These are phyloP conservation scores for Sebastiscus albofasciatus DNA, from an alignment of 2,797 vertebrate genomes.

Conservation along the genomic window DNA sequence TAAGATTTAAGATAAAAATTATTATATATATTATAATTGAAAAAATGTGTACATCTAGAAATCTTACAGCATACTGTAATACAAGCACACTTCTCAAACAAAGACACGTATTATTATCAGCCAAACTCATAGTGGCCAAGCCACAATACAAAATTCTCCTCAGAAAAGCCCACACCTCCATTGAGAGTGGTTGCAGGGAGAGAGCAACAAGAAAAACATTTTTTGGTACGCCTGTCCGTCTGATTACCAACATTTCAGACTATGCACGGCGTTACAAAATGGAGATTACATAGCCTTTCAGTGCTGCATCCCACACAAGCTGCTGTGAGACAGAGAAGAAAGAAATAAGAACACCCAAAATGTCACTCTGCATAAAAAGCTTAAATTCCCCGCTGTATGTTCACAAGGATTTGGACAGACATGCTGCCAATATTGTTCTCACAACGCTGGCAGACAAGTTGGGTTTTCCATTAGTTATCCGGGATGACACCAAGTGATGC, in stretches of 20 bases:
- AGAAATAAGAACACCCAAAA: conserved; percentile 31
- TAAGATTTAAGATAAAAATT: neutral
- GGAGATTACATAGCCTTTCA: conserved; percentile 38
- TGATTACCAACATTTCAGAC: conserved; percentile 37
- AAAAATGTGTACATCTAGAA: neutral
- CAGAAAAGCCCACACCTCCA: neutral
- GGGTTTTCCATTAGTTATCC: conserved; percentile 45
- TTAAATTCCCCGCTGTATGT: conserved; percentile 24
- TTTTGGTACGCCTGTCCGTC: conserved; percentile 11
- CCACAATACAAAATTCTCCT: neutral
- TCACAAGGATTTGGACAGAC: conserved; percentile 34
- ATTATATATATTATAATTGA: neutral
- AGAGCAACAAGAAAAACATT: neutral
- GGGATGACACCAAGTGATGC: conserved; percentile 31
- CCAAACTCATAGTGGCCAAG: neutral
- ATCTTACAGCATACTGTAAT: neutral
- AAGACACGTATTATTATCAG: neutral
- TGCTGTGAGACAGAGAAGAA: conserved; percentile 14
- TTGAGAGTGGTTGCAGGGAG: neutral
- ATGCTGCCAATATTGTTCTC: conserved; percentile 17
- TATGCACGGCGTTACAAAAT: conserved; percentile 13
- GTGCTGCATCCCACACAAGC: conserved; percentile 30
- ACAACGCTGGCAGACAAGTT: neutral
- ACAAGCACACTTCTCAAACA: neutral
- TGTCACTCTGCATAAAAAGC: conserved; percentile 34